Evolutionary conservation across 53 echinoderm and acorn worm species (phyloP), one percentile per base, ranked within the genome.

Genomic region (Luidia sarsii): DNA sequence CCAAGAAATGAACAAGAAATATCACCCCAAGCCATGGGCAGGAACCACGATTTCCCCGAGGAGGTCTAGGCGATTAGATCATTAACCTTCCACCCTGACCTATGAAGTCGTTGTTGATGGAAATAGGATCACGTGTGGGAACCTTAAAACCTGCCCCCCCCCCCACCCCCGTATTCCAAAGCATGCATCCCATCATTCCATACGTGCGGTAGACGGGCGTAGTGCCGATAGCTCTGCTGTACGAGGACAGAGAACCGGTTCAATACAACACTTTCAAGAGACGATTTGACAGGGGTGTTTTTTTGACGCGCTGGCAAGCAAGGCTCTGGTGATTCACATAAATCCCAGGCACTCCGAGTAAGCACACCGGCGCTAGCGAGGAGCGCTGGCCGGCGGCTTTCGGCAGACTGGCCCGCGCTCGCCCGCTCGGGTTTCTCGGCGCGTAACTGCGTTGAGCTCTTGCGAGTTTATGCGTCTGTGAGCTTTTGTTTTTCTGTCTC

Each of bases 11-110:
- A 24, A 41, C 43, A 35, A 55, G 16, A 27, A n/a, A n/a, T n/a
- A n/a, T n/a, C n/a, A n/a, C 57, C 6, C 27, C 39, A n/a, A 3
- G 29, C 77, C 59, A 41, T 60, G 43, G 33, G 19, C 46, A 48
- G 77, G 77, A 45, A 77, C 31, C 43, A 61, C 2, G 41, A 6
- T 41, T 41, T 6, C 41, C 38, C 77, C 23, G 39, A 57, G 39
- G 61, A 43, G 32, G 11, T 46, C 46, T 50, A 21, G 10, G 10
- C n/a, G 53, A 60, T 59, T 77, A 57, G 61, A 55, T 48, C 29
- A 41, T 77, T 77, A 67, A 67, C 67, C 77, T 75, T 75, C 60
- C 19, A n/a, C 33, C 61, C 27, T 59, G 59, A 39, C 57, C 57
- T 20, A 7, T n/a, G 14, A 10, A 27, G 46, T 34, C 27, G 29